Base-by-base conservation (phyloP, 2,888 invertebrate species). In the Anorthoa munda region DNA sequence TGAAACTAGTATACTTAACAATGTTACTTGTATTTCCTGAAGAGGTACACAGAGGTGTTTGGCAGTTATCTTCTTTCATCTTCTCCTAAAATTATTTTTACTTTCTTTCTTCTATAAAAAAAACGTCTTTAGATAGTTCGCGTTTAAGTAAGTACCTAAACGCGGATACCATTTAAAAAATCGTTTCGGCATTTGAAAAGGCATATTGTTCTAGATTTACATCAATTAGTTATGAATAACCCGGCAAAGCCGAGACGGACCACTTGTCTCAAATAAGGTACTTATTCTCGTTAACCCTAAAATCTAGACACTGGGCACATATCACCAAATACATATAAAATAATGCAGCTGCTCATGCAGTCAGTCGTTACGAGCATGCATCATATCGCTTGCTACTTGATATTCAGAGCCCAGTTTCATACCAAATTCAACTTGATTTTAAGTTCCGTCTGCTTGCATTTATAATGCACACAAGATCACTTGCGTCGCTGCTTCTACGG, bases 371-470 rank as follows among this genome's bases (percentile, higher is more conserved):
- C 60, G 56, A 81, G 71, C 11, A 72, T 72, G 46, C 72, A 68
- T 77, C 77, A 80, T 80, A 77, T 80, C 72, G 68, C 61, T 72
- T 65, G 67, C 79, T 77, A 76, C 81, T 79, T 80, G 81, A 72
- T 77, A 80, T 80, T 80, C 79, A 77, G 72, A 81, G 58, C 77
- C 81, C 39, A 77, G 81, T 81, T 81, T 72, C 65, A 72, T 77
- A 81, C 58, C 79, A 72, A 68, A 80, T 80, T 81, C 65, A 68
- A 77, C 77, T 77, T 72, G 72, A 80, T 80, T 80, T 80, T 81
- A 81, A 77, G 72, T 81, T 81, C 17, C 50, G 66, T 80, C 63
- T 75, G 59, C 81, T 81, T 80, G 81, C 79, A 80, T 80, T 80
- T 65, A 72, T 81, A 72, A 77, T 80, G 77, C 68, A 77, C 77